These are phyloP conservation scores for Vannuccia rotundouncinata DNA, from an alignment of 2,888 invertebrate genomes.

Conservation along the genomic window DNA sequence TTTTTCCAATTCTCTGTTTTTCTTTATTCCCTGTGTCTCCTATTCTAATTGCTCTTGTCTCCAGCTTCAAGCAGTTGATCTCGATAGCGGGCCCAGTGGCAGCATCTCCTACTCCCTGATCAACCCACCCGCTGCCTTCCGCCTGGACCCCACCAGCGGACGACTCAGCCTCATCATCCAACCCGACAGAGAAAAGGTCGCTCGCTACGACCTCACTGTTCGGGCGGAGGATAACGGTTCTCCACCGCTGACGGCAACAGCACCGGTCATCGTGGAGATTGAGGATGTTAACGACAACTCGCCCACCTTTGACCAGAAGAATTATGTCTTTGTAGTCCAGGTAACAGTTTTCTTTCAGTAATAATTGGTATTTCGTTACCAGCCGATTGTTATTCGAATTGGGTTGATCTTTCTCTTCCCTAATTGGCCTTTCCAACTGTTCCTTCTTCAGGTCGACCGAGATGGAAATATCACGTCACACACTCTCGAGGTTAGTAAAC, in stretches of 20 bases:
- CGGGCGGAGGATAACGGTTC: neutral
- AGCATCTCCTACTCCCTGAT: neutral
- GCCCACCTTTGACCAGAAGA: neutral
- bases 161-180: neutral
- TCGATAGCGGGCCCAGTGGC: neutral
- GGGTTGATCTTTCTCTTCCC: no score
- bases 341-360: slow-evolving; percentile 12
- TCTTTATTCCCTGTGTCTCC: no score
- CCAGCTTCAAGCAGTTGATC: slow-evolving; percentile 4
- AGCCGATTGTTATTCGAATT: no score
- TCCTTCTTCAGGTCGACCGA: slow-evolving; percentile 12
- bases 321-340: slow-evolving; percentile 1
- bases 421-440: no score
- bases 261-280: neutral
- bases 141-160: neutral
- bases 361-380: no score
- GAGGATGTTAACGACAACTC: slow-evolving; percentile 21
- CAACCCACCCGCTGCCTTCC: neutral
- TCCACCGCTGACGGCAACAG: neutral
- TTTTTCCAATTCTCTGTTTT: no score
- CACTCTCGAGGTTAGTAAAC: neutral
- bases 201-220: neutral
- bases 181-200: neutral
- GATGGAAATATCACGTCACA: slow-evolving; percentile 27
- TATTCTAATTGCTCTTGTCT: no score